Evolutionary conservation across 2,888 invertebrate genomes (phyloP), one percentile per base, ranked within the genome.

Genomic region (Apoda limacodes): DNA sequence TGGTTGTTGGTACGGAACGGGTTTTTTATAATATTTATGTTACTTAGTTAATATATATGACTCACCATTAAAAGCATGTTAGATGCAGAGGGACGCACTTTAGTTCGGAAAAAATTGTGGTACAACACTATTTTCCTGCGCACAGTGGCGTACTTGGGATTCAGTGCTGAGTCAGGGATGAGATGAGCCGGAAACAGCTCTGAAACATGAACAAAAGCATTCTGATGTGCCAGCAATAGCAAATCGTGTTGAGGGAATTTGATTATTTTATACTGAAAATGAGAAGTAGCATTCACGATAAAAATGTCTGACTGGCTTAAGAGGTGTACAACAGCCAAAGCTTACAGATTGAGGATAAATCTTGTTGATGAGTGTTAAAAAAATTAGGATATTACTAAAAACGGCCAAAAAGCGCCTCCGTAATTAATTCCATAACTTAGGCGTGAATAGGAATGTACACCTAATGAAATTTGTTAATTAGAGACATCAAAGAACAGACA

Each of bases 21-120:
- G n/a, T n/a, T n/a, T n/a, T n/a, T n/a, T n/a, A n/a, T n/a, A n/a
- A n/a, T n/a, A n/a, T n/a, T n/a, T n/a, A n/a, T n/a, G n/a, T n/a
- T n/a, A n/a, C n/a, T n/a, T n/a, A n/a, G n/a, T n/a, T n/a, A n/a
- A n/a, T n/a, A n/a, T n/a, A n/a, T n/a, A n/a, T n/a, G 37, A 42
- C 63, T 71, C 67, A 90, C 92, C 91, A 92, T 89, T 47, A 83
- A 68, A 13, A 92, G 70, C 92, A 92, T 92, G 61, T 92, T 90
- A n/a, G 89, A 82, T 9, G 92, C 89, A 19, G 84, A 71, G 1
- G 92, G 92, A 35, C 82, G 71, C 15, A 92, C 92, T 63, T 84
- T 86, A 2, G 87, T 84, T 29, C 92, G 83, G 58, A 91, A 90
- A 58, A 85, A 87, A 59, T 92, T 92, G 60, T 92, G 92, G 48